phyloP scores from a whole-genome alignment of 1,140 invertebrate genomes.

The Aphis gossypii region DNA sequence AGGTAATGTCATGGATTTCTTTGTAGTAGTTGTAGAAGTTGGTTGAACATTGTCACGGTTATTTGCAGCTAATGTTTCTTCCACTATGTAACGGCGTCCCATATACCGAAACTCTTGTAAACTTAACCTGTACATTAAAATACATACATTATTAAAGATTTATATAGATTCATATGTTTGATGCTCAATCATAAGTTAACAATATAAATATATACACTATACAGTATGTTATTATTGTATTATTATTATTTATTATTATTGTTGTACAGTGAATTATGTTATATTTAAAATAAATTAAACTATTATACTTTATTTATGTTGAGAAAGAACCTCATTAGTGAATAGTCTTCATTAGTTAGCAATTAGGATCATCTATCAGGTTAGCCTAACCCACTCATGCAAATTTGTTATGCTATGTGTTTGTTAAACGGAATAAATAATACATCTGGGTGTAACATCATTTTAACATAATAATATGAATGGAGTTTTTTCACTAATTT shows the following conservation, averaged over 20 bases:
- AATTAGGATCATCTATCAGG: no score
- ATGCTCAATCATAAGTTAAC: not conserved
- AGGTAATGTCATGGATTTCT: constrained; percentile 78
- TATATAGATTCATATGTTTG: not conserved
- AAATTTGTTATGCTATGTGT: no score
- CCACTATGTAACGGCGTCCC: constrained; percentile 78
- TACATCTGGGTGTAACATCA: no score
- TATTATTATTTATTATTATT: not conserved
- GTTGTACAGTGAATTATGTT: no score
- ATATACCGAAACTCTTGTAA: constrained; percentile 88
- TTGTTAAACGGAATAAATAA: no score
- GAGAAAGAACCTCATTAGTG: no score
- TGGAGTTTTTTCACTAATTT: not conserved
- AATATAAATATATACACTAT: not conserved
- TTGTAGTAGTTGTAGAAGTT: constrained; percentile 59
- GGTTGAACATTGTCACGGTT: not conserved
- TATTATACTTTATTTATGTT: no score
- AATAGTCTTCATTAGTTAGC: no score
- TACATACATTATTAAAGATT: constrained; percentile 50
- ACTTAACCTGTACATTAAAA: constrained; percentile 72
- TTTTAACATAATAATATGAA: not conserved
- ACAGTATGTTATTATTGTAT: not conserved
- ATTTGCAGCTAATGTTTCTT: constrained; percentile 63
- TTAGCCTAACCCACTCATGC: no score
- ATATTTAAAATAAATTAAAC: no score